phyloP scores from a whole-genome alignment of 2,797 vertebrate genomes.

The Myotis daubentonii region DNA sequence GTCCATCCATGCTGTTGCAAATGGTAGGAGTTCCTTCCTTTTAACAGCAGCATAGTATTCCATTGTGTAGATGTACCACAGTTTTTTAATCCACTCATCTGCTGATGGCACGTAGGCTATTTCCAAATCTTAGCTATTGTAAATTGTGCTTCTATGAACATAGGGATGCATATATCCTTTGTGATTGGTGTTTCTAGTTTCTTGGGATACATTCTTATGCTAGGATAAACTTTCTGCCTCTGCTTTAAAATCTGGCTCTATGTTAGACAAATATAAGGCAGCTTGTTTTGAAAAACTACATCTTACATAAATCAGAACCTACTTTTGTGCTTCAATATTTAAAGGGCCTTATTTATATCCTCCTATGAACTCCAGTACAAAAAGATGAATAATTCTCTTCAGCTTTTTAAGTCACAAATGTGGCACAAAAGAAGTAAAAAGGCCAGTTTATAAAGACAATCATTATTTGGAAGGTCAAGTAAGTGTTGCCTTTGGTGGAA shows the following conservation, averaged over 20 bases:
- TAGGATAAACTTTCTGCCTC: neutral
- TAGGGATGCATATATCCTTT: too few species aligned
- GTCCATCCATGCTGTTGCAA: too few species aligned
- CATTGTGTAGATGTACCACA: too few species aligned
- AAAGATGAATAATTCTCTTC: neutral
- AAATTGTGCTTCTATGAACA: too few species aligned
- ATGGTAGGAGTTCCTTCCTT: too few species aligned
- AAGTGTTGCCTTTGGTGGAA: neutral
- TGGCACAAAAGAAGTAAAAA: neutral
- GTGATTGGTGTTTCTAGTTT: too few species aligned
- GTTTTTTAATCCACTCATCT: too few species aligned
- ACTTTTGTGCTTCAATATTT: neutral
- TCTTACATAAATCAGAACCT: neutral
- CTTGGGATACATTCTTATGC: neutral
- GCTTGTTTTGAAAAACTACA: neutral
- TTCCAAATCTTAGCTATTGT: too few species aligned
- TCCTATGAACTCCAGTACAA: neutral
- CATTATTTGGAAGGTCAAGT: neutral
- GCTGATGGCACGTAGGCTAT: too few species aligned
- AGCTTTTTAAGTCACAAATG: neutral
- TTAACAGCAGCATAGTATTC: too few species aligned
- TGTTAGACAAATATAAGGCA: neutral
- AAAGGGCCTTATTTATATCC: neutral
- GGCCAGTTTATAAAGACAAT: neutral
- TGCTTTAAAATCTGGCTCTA: neutral